A percentile compares a stretch with the other conserved stretches of the same genome.
These are phyloP conservation scores for Agrochola litura DNA, from an alignment of 2,888 invertebrate genomes.

Conservation along the genomic window DNA sequence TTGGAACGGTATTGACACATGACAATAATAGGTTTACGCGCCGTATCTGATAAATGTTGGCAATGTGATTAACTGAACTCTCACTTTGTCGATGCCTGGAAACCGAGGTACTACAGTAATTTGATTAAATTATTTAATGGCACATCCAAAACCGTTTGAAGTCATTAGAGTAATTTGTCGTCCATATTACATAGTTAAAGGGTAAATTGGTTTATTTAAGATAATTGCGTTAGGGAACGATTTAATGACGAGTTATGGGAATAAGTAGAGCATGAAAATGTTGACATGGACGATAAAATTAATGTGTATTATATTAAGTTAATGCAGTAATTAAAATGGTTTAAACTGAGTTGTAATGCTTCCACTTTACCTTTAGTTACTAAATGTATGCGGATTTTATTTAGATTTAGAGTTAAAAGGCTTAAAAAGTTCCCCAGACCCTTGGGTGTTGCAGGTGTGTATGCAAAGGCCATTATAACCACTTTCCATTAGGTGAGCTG, in stretches of 20 bases:
- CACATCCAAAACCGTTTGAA: constrained; percentile 24
- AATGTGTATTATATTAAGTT: too few species aligned
- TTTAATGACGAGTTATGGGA: neutral
- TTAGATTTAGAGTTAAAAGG: too few species aligned
- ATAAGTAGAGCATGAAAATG: neutral
- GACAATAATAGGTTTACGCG: constrained; percentile 29
- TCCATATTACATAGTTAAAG: neutral
- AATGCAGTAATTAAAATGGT: neutral
- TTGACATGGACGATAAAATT: neutral
- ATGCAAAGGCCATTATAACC: neutral
- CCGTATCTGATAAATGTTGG: constrained; percentile 18
- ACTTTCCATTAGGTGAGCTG: neutral
- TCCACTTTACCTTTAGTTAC: neutral
- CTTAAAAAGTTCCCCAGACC: neutral
- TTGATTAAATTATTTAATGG: constrained; percentile 40
- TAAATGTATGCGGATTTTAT: neutral
- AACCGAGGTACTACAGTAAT: constrained; percentile 3
- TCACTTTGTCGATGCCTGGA: neutral
- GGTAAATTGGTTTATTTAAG: neutral
- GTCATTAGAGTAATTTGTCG: neutral
- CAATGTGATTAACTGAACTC: constrained; percentile 37
- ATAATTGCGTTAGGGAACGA: neutral
- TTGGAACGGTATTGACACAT: constrained; percentile 32
- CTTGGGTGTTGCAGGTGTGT: neutral
- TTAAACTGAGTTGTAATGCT: neutral